Conservation (phyloP, 1,140 invertebrate species). For the Leptinotarsa lineolata region DNA sequence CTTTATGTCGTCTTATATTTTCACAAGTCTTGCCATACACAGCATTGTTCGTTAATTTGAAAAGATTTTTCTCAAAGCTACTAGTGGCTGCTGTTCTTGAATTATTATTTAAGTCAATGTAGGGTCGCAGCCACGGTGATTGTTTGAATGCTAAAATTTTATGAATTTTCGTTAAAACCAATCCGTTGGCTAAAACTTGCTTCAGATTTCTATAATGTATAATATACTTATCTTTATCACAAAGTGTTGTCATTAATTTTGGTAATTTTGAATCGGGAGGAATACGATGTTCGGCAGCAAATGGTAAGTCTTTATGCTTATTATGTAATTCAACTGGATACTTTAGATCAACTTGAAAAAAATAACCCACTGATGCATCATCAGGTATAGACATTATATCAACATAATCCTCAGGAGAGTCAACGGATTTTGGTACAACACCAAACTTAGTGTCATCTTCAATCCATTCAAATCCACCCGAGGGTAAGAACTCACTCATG, state of each 20-base stretch:
- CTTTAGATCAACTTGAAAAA: constrained; percentile 54
- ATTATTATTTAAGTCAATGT: constrained; percentile 47
- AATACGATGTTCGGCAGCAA: constrained; percentile 49
- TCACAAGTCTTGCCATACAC: neutral
- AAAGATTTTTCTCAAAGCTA: constrained; percentile 13
- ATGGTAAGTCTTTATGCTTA: constrained; percentile 54
- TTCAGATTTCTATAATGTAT: constrained; percentile 23
- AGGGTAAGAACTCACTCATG: too few species aligned
- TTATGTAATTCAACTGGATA: constrained; percentile 36
- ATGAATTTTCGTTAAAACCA: constrained; percentile 17
- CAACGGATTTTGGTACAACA: neutral
- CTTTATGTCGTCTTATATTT: neutral
- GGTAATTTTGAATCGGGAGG: constrained; percentile 39
- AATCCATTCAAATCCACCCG: neutral
- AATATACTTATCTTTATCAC: constrained; percentile 39
- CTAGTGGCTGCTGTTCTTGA: constrained; percentile 10
- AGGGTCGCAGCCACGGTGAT: constrained; percentile 49
- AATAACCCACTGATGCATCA: constrained; percentile 56
- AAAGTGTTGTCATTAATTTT: constrained; percentile 54
- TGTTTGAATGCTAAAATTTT: constrained; percentile 41
- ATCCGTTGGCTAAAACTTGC: constrained; percentile 15
- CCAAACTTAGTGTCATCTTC: neutral
- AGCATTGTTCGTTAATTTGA: neutral
- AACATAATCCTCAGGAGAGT: neutral
- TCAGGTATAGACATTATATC: constrained; percentile 40